Evolutionary conservation across 2,888 invertebrate genomes (phyloP), one percentile per base, ranked within the genome.

Genomic region (Polyommatus icarus): DNA sequence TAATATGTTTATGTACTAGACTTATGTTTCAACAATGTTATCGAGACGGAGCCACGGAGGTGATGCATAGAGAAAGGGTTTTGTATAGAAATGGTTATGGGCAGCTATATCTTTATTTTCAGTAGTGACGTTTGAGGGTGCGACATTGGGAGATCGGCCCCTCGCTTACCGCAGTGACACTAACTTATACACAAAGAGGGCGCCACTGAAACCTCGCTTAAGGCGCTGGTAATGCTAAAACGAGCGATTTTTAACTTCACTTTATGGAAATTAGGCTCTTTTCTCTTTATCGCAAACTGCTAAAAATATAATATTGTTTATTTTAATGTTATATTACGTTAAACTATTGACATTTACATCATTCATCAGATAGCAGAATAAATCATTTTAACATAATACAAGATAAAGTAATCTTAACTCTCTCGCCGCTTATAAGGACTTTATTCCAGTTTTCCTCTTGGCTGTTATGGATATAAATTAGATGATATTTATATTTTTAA

Each of bases 401-500:
- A 67, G 24, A 67, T 67, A 12, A 29, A 67, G 61, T 29, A 67
- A 67, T 72, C 40, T n/a, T 32, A n/a, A 71, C n/a, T 36, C 15
- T 71, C n/a, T n/a, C 72, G 71, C 36, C n/a, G 8, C 18, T 40
- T 20, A 40, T 6, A 71, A 29, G 29, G 5, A 54, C 54, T 15
- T 67, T 67, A 29, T 15, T 67, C 20, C 18, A 29, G 15, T 67
- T 67, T 32, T 15, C 67, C 67, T 29, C 67, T 32, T 67, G 15
- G 32, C 29, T 15, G 18, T 29, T 67, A 18, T 15, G 1, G 29
- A 29, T 67, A 67, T 29, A 67, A 67, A 29, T 67, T 67, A 67
- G 32, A 20, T 72, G 29, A 50, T 50, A 54, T 75, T 54, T 78
- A 67, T 79, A 78, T 80, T 79, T 80, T 78, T 76, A 50, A 46